Conservation (phyloP, 2,888 invertebrate genomes). For the Xestia sexstrigata region DNA sequence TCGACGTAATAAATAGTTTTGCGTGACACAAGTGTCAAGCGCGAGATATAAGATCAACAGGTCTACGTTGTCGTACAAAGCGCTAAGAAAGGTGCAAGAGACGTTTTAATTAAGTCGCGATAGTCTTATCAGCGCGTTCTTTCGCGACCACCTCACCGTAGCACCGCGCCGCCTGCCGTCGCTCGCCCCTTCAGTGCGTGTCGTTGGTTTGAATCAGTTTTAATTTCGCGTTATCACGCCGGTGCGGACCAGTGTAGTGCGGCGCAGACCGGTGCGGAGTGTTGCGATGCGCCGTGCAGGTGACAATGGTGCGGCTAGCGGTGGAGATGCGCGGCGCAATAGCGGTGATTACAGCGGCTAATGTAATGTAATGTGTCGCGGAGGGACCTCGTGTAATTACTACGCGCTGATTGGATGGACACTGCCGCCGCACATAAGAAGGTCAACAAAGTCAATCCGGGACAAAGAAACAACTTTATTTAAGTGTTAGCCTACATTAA, state of each 20-base stretch:
- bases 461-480: background rate
- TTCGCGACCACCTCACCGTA: constrained; percentile 52
- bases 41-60: constrained; percentile 13
- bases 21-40: constrained; percentile 8
- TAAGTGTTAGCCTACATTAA: background rate
- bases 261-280: constrained; percentile 19
- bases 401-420: constrained; percentile 43
- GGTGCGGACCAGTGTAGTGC: background rate
- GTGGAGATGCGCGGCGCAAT: constrained; percentile 70
- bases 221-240: constrained; percentile 67
- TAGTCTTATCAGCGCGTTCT: constrained; percentile 74
- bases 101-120: constrained; percentile 78
- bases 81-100: constrained; percentile 51
- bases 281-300: constrained; percentile 26
- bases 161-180: constrained; percentile 3
- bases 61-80: constrained; percentile 2
- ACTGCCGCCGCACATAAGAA: background rate
- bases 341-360: constrained; percentile 63
- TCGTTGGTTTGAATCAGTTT: constrained; percentile 66
- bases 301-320: constrained; percentile 71
- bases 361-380: constrained; percentile 65
- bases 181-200: constrained; percentile 43
- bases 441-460: background rate
- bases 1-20: background rate
- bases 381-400: constrained; percentile 39